Evolutionary conservation across 2,113 vertebrate genomes (phyloP).

Genomic region (Mellivora capensis): DNA sequence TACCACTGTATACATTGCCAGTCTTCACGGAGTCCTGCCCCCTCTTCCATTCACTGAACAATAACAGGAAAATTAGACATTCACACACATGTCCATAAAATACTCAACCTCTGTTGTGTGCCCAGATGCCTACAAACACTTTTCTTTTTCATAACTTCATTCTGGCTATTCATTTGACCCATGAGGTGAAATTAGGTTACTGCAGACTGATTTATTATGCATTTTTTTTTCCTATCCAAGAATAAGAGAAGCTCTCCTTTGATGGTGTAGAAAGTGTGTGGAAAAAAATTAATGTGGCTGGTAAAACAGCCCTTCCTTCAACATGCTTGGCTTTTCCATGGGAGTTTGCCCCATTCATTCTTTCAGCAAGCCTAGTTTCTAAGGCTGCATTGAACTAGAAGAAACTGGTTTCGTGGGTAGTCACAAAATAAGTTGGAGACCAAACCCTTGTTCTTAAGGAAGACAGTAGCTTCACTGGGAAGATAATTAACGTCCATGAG

Average conservation of each 20-base stretch:
- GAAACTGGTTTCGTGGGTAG: background rate
- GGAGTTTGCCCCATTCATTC: conserved; percentile 42
- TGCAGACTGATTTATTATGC: conserved; percentile 22
- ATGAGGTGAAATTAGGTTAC: conserved; percentile 53
- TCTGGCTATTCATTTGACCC: conserved; percentile 32
- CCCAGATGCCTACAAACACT: background rate
- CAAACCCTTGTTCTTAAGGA: background rate
- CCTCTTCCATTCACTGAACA: background rate
- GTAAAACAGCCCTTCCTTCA: conserved; percentile 35
- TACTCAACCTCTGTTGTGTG: background rate
- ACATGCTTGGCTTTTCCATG: conserved; percentile 57
- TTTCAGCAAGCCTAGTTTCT: background rate
- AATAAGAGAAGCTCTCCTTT: conserved; percentile 55
- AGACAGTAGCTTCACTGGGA: background rate
- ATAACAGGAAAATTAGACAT: background rate
- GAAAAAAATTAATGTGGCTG: conserved; percentile 59
- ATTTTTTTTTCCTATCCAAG: conserved; percentile 44
- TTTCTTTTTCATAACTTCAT: conserved; percentile 39
- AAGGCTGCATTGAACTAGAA: background rate
- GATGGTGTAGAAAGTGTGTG: conserved; percentile 54
- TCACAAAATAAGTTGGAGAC: background rate
- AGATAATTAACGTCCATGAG: background rate
- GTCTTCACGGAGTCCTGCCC: background rate
- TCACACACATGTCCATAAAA: background rate
- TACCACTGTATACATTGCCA: too few relatives aligned